A percentile compares a stretch with the other conserved stretches of the same genome.
Evolutionary conservation across 2,888 invertebrate species (phyloP).

Genomic region (Cantharis lateralis): DNA sequence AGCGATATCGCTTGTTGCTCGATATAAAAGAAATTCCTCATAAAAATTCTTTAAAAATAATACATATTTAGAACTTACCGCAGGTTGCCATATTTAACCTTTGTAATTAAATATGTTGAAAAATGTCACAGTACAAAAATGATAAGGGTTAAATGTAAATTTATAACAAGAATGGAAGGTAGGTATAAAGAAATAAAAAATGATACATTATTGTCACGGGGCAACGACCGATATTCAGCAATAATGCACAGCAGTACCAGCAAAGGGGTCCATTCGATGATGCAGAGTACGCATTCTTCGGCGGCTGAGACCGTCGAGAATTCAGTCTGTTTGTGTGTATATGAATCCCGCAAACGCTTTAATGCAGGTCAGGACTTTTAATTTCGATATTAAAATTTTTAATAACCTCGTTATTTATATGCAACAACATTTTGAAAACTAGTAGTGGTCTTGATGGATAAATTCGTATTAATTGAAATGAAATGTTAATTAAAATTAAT

Average conservation of each 20-base stretch:
- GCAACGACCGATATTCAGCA: conserved; percentile 38
- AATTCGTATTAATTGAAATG: neutral
- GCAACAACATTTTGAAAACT: neutral
- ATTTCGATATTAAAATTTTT: neutral
- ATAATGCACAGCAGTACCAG: conserved; percentile 36
- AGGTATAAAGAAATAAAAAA: conserved; percentile 1
- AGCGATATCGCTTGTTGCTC: neutral
- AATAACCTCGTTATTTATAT: neutral
- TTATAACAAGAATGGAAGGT: neutral
- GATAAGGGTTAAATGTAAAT: neutral
- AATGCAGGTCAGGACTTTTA: conserved; percentile 32
- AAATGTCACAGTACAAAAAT: neutral
- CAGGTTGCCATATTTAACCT: neutral
- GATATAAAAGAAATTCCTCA: neutral
- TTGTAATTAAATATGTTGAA: neutral
- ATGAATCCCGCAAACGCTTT: conserved; percentile 26
- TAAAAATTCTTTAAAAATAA: neutral
- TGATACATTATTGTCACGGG: conserved; percentile 27
- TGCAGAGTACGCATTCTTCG: conserved; percentile 38
- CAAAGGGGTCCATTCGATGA: conserved; percentile 34
- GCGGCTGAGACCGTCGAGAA: conserved; percentile 39
- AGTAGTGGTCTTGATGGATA: neutral
- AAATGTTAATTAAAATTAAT: neutral
- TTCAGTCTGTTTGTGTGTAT: conserved; percentile 32
- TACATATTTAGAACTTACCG: neutral